Evolutionary conservation across 1,140 invertebrate genomes (phyloP).

Genomic region (Pseudomyrmex pallidus): DNA sequence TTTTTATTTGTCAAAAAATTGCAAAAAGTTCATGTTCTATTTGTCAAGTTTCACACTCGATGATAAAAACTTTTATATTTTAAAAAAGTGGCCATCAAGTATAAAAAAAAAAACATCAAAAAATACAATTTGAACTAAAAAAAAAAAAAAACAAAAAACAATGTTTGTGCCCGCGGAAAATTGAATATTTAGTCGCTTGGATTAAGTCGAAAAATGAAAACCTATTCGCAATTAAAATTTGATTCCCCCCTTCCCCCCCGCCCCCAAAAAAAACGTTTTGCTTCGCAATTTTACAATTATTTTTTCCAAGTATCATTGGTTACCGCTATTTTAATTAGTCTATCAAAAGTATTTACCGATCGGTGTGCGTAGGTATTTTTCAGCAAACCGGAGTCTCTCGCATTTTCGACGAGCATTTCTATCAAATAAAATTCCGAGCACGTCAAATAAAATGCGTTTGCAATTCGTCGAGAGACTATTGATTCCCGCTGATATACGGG

Average conservation of each 20-base stretch:
- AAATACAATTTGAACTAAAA: too few relatives aligned
- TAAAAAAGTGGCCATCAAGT: too few relatives aligned
- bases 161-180: not conserved
- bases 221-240: not conserved
- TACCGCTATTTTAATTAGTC: conserved; percentile 14
- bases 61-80: too few relatives aligned
- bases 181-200: not conserved
- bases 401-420: not conserved
- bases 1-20: too few relatives aligned
- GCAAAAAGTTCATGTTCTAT: too few relatives aligned
- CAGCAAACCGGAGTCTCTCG: not conserved
- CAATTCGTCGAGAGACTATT: conserved; percentile 27
- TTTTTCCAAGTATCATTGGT: not conserved
- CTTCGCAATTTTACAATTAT: not conserved
- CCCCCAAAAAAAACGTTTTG: not conserved
- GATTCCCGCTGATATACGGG: conserved; percentile 37
- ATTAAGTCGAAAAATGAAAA: not conserved
- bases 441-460: conserved; percentile 29
- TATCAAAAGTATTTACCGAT: conserved; percentile 24
- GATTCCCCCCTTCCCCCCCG: too few relatives aligned
- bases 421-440: too few relatives aligned
- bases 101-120: too few relatives aligned
- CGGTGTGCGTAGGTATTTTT: not conserved
- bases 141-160: too few relatives aligned
- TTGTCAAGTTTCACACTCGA: too few relatives aligned